These are phyloP conservation scores for Cygnus olor DNA, from an alignment of 2,797 vertebrate genomes.

Conservation along the genomic window DNA sequence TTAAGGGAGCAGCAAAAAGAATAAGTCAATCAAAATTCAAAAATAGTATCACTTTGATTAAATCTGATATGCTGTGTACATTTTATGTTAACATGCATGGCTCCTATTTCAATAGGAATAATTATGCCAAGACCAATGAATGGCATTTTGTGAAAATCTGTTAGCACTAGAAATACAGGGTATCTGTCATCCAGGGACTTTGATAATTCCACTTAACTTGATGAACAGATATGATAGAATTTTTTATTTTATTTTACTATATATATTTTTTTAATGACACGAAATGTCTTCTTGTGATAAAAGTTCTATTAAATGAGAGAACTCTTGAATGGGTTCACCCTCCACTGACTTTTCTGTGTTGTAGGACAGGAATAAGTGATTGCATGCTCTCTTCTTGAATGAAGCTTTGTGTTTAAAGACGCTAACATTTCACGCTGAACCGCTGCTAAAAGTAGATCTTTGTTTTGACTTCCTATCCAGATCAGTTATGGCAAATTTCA, in stretches of 20 bases:
- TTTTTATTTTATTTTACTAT: too few relatives aligned
- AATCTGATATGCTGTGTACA: background rate
- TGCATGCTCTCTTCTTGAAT: background rate
- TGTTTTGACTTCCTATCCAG: background rate
- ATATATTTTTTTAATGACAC: background rate
- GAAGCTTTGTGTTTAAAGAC: background rate
- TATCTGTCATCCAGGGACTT: background rate
- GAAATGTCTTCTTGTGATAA: background rate
- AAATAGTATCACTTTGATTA: constrained; percentile 5
- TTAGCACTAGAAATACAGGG: background rate
- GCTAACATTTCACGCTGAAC: background rate
- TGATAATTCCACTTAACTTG: background rate
- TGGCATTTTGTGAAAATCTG: constrained; percentile 12
- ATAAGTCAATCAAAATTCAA: background rate
- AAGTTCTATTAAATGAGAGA: background rate
- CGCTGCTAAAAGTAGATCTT: background rate
- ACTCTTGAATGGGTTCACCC: background rate
- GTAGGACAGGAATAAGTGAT: background rate
- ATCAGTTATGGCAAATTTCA: background rate
- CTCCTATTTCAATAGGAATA: constrained; percentile 14
- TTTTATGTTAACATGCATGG: background rate
- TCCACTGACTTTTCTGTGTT: background rate
- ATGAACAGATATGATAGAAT: background rate
- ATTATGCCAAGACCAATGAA: background rate
- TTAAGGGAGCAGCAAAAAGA: background rate